Base-by-base conservation (phyloP, 2,797 vertebrate genomes). In the Periophthalmus magnuspinnatus region DNA sequence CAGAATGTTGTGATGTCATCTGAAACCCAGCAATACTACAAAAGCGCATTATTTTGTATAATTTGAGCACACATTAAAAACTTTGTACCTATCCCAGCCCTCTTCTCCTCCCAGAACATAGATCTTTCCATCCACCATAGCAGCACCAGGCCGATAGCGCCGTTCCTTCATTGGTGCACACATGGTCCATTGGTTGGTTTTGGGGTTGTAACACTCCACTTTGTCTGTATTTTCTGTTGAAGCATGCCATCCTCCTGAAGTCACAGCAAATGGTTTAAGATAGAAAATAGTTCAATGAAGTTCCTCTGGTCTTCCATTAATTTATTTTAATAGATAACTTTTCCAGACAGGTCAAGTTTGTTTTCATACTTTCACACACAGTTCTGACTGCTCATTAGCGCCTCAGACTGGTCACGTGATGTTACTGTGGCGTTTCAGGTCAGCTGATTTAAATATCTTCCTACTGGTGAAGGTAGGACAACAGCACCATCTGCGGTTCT, bases 181-280 rank as follows among this genome's bases (percentile, higher is more conserved):
- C 94, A 94, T 94, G 8, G 91, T 94, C 94, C 94, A 95, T 78
- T 88, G 86, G 83, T 95, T 93, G 67, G 89, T 94, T 58, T 93
- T 94, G 19, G 94, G 94, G 72, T 94, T 91, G 59, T 93, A 95
- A 79, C 92, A 93, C 86, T 95, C 94, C 36, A 95, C 94, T 74
- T 95, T 95, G 77, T 95, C 93, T 0, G 93, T 95, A 91, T 95
- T 95, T 75, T 95, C 94, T 0, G 92, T 94, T 0, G 93, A 94
- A 2, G 94, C 93, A 1, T 95, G 94, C 94, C 93, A 95, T 21
- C 94, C 94, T 0, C 94, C 94, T 95, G 71, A 3, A 36, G 28
- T 22, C 41, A 17, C 16, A 0, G 58, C 5, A 60, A 10, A 34
- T 2, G 34, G 57, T n/a, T 16, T 10, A 45, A 45, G 41, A 14